A percentile compares a stretch with the other conserved stretches of the same genome.
Evolutionary conservation across 2,113 vertebrate species (phyloP).

Genomic region (Stegastes partitus): DNA sequence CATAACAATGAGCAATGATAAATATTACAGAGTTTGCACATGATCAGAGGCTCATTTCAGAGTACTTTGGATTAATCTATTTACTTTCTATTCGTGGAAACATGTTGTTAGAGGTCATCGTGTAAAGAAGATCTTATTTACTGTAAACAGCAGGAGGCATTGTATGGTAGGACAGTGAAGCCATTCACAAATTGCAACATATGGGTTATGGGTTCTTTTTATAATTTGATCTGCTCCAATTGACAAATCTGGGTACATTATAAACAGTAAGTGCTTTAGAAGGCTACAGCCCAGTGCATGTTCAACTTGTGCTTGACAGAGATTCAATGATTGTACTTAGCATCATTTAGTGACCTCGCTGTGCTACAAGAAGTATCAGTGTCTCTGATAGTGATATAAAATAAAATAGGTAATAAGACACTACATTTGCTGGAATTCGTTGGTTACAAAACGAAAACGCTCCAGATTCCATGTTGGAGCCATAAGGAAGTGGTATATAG

Average conservation of each 20-base stretch:
- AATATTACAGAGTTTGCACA: not conserved
- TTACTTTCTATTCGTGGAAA: slow-evolving; percentile 4
- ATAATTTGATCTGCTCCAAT: not conserved
- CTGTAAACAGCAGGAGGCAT: slow-evolving; percentile 4
- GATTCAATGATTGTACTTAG: not conserved
- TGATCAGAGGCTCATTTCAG: not conserved
- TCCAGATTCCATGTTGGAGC: not conserved
- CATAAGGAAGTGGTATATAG: not conserved
- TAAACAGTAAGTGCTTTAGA: not conserved
- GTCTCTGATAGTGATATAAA: not conserved
- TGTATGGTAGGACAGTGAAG: not conserved
- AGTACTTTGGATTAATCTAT: not conserved
- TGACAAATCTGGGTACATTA: not conserved
- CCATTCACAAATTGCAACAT: not conserved
- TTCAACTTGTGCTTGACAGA: not conserved
- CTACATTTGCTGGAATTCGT: not conserved
- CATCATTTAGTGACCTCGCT: not conserved
- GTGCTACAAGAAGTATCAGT: not conserved
- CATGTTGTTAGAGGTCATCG: not conserved
- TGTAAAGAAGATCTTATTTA: not conserved
- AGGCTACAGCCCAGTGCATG: not conserved
- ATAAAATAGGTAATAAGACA: not conserved
- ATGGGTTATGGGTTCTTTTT: not conserved
- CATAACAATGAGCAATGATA: not conserved
- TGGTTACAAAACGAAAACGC: not conserved